Base-by-base conservation (phyloP, 1,140 invertebrate species). In the Acromyrmex heyeri region DNA sequence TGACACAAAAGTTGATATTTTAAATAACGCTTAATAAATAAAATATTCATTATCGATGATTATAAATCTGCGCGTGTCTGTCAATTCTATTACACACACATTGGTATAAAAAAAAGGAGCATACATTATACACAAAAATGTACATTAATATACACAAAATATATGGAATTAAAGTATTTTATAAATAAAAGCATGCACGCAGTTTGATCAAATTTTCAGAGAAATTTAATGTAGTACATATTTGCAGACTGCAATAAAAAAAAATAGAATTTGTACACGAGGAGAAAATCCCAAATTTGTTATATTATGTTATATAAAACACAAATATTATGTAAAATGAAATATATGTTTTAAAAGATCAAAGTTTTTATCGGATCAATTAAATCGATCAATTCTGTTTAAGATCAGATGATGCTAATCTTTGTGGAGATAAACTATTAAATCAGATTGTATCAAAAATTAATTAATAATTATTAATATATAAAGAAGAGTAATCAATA, bases 1-100 rank as follows among this genome's bases (percentile, higher is more conserved):
- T 69, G 38, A 61, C 48, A 64, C 18, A 24, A 82, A 57, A 81
- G 65, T 81, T 70, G 21, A 16, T n/a, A 12, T 48, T 73, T 73
- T 34, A 61, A 73, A 59, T n/a, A 82, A 61, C 14, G n/a, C 4
- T 10, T 10, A 18, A 10, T 73, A n/a, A 82, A 59, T 30, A 48
- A 82, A 59, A 30, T 21, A 21, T 73, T 53, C 8, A 61, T 73
- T 30, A 70, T 3, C 6, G 12, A 24, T 38, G 2, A 24, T 65
- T 57, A 27, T 16, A 18, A 38, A 55, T 21, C n/a, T 30, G 48
- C 12, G 14, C n/a, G 8, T 59, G 24, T 44, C 5, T 10, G 21
- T 21, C 7, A 59, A 30, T 59, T 24, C 7, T n/a, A 27, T 38
- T 38, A 16, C 30, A 5, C 14, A 30, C 1, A 5, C 24, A 44